These are phyloP conservation scores for Ictalurus punctatus DNA, from an alignment of 2,113 vertebrate species.

Conservation along the genomic window DNA sequence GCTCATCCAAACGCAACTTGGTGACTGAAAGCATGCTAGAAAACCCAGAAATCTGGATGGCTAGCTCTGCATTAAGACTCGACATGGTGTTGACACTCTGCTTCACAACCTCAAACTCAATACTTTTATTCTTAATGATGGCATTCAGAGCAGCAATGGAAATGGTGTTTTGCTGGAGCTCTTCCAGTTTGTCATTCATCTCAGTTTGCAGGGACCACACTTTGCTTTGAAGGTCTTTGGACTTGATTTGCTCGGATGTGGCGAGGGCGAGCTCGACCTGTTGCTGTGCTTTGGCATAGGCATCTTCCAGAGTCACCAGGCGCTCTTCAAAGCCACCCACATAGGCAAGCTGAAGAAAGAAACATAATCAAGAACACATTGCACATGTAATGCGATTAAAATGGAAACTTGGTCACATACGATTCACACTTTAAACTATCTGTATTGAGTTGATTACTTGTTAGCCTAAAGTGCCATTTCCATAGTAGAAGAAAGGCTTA, in stretches of 20 bases:
- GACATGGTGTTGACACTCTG: conserved; percentile 45
- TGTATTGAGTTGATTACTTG: neutral
- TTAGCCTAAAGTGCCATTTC: neutral
- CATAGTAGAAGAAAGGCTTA: neutral
- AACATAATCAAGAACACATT: conserved; percentile 1
- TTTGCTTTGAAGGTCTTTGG: conserved; percentile 49
- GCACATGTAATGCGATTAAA: neutral
- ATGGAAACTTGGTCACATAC: neutral
- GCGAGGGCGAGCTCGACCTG: conserved; percentile 50
- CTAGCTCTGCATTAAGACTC: conserved; percentile 48
- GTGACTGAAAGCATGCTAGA: conserved; percentile 34
- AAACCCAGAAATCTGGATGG: conserved; percentile 45
- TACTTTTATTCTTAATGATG: conserved; percentile 49
- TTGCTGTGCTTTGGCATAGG: conserved; percentile 47
- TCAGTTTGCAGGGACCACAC: conserved; percentile 53
- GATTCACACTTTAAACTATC: neutral
- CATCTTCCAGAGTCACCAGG: conserved; percentile 51
- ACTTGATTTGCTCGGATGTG: conserved; percentile 50
- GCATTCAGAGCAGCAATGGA: conserved; percentile 48
- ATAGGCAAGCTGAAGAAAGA: conserved; percentile 33
- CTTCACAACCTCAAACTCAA: conserved; percentile 52
- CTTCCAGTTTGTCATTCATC: conserved; percentile 49
- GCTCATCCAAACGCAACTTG: conserved; percentile 46
- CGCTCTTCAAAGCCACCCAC: conserved; percentile 52
- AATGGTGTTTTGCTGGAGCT: conserved; percentile 49